Evolutionary conservation across 2,797 vertebrate genomes (phyloP), one percentile per base, ranked within the genome.

Genomic region (Ispidina lecontei): DNA sequence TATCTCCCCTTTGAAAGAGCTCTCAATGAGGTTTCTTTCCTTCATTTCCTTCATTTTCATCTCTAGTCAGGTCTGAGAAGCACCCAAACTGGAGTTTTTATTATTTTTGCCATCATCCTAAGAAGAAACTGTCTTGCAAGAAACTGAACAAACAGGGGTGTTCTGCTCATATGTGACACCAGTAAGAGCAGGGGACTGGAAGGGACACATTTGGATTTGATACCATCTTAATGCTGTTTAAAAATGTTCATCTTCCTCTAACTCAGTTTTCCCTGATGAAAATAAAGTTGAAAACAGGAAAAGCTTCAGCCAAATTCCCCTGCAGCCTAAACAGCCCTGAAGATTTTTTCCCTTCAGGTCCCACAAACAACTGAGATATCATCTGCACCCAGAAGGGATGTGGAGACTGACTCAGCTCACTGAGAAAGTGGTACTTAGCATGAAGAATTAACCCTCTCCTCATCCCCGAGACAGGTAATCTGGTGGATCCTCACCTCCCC

Each of bases 391-490:
- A 11, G 41, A 4, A 72, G 44, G 25, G 49, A 9, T 7, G 23
- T 17, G 23, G n/a, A 54, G 3, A 28, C 17, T 18, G 67, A 31
- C 67, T 47, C 49, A 63, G 11, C 37, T 41, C 59, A 35, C 25
- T 49, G 37, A 4, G 28, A 39, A 39, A 12, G 12, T 7, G 1
- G 2, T 41, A 21, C 14, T 59, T 4, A 7, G 44, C 26, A 37
- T 0, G 0, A 20, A 59, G 74, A 25, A 51, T 43, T 21, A 65
- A 52, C 21, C 43, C 29, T 28, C 29, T 31, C 33, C n/a, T 59
- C 39, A 13, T 12, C 23, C 18, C 23, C 0, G 0, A n/a, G 26
- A 35, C 25, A 23, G 35, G 1, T 0, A 2, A 3, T 44, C 55
- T 25, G 10, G 2, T 6, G 29, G n/a, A 6, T 7, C 62, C 9